Evolutionary conservation across 1,140 invertebrate genomes (phyloP).

Genomic region (Eurosta solidaginis): DNA sequence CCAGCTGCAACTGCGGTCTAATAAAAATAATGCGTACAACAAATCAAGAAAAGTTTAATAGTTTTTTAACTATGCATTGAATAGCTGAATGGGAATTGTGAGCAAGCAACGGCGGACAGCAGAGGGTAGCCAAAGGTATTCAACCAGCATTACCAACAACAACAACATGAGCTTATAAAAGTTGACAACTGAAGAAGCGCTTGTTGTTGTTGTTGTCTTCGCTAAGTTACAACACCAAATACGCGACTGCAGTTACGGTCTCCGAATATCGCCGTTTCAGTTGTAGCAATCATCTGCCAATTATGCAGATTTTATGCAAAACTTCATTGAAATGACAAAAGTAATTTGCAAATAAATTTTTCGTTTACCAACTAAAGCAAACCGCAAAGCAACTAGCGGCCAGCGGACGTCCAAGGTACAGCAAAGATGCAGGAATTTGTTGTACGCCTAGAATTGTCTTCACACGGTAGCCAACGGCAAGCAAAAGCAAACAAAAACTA

Average conservation of each 20-base stretch:
- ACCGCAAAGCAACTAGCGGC: not conserved
- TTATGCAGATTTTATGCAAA: slow-evolving; percentile 48
- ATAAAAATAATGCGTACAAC: slow-evolving; percentile 11
- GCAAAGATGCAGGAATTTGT: not conserved
- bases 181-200: not conserved
- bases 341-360: slow-evolving; percentile 29
- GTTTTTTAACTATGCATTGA: slow-evolving; percentile 26
- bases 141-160: too few species aligned
- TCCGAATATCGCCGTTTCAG: not conserved
- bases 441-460: not conserved
- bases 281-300: slow-evolving; percentile 39
- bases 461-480: not conserved
- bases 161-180: not conserved
- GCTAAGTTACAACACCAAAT: too few species aligned
- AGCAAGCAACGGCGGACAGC: not conserved
- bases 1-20: not conserved
- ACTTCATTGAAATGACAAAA: slow-evolving; percentile 30
- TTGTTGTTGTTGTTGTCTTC: too few species aligned
- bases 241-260: too few species aligned
- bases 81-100: not conserved
- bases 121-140: not conserved
- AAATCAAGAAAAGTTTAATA: slow-evolving; percentile 16
- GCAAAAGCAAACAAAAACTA: not conserved
- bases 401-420: not conserved
- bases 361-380: not conserved